phyloP scores from a whole-genome alignment of 1,140 invertebrate species.

The Aphis craccivora region DNA sequence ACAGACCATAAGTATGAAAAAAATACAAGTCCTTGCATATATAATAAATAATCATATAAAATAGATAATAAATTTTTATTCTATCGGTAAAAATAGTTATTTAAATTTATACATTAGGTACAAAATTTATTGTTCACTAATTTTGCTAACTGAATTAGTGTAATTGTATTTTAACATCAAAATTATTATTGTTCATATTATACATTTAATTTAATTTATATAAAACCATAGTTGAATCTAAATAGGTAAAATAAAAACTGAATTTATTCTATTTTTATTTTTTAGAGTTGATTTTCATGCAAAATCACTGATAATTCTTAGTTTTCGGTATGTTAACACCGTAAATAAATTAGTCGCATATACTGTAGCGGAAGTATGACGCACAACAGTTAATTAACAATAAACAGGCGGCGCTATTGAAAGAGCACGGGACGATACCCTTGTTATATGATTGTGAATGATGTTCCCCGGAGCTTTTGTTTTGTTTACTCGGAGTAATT shows the following conservation, averaged over 20 bases:
- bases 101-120: background rate
- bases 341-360: background rate
- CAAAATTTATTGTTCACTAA: background rate
- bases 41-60: background rate
- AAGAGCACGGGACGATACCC: background rate
- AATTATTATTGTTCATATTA: background rate
- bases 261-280: background rate
- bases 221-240: background rate
- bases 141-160: background rate
- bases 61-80: background rate
- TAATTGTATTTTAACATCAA: background rate
- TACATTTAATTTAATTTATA: background rate
- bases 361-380: background rate
- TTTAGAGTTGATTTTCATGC: background rate
- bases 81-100: background rate
- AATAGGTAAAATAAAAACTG: background rate
- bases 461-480: background rate
- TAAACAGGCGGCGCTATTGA: background rate
- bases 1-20: background rate
- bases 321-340: background rate
- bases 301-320: background rate
- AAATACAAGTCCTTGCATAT: background rate
- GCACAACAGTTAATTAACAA: conserved; percentile 22
- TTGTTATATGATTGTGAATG: background rate
- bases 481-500: background rate